These are phyloP conservation scores for Tenthredo mesomela DNA, from an alignment of 2,888 invertebrate species.

Conservation along the genomic window DNA sequence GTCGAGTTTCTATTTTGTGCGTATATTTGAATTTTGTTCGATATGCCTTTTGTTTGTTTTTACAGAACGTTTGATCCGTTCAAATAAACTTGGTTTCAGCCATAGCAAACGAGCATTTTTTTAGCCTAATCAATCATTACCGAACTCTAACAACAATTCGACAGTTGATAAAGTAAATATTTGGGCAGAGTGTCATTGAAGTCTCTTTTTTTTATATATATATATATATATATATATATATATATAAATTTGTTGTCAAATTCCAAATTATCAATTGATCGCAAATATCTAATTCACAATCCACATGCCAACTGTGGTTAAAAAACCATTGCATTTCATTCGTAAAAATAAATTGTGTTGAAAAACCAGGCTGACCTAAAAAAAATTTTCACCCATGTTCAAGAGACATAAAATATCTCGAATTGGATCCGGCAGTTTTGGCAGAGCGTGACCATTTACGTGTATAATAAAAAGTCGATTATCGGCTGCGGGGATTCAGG, in stretches of 20 bases:
- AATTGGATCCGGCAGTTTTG: conserved; percentile 38
- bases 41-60: background rate
- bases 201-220: background rate
- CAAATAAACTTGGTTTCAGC: background rate
- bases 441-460: conserved; percentile 22
- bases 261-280: background rate
- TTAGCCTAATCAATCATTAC: background rate
- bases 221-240: no score
- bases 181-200: background rate
- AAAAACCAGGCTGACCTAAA: background rate
- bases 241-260: background rate
- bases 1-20: background rate
- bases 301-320: background rate
- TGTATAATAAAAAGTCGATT: conserved; percentile 26
- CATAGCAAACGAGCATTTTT: background rate
- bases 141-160: background rate
- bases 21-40: background rate
- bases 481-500: conserved; percentile 3
- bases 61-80: background rate
- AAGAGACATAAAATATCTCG: conserved; percentile 18
- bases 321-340: background rate
- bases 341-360: background rate
- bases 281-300: background rate
- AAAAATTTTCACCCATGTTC: background rate
- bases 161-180: background rate